Evolutionary conservation across 92 coral and sea anemone species (phyloP), one percentile per base, ranked within the genome.

Genomic region (Palythoa grandis): DNA sequence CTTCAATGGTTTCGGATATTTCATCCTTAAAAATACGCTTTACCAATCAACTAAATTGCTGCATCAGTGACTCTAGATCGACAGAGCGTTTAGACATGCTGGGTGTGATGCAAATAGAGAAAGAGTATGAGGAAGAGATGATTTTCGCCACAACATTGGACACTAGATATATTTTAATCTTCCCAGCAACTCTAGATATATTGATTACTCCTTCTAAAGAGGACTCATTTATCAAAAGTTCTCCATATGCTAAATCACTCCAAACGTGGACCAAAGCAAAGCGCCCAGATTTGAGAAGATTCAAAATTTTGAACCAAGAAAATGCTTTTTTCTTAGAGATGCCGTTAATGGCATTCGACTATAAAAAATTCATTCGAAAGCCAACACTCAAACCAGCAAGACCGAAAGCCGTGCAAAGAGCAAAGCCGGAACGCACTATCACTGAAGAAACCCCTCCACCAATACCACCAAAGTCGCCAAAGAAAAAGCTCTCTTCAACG

Each of bases 261-360:
- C 74, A 80, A 68, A 50, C 85, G 0, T 63, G 73, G 73, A 65
- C 85, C 50, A 80, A 43, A 48, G 39, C 74, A 43, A 80, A 47
- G 74, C 82, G 67, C 23, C 85, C 85, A 47, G 85, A 80, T 53
- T 65, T 80, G 61, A 43, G 85, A 40, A 80, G 85, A 24, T 80
- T 80, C 43, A 80, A 80, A 35, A 61, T 80, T 43, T 53, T 80
- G 57, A 80, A 80, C 85, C 73, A 80, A 66, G 85, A 80, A 52
- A 80, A 80, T 48, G 74, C 74, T 13, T 80, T 80, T 73, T 80
- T 80, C 65, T 24, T 80, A 53, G 85, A 80, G 23, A 22, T 43
- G 60, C 85, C 85, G 4, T 52, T 80, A 70, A 80, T 80, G 85
- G 85, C 85, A 67, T 80, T 80, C 29, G 85, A 80, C 74, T 80